Evolutionary conservation across 2,113 vertebrate genomes (phyloP), one percentile per base, ranked within the genome.

Genomic region (Xenopus laevis): DNA sequence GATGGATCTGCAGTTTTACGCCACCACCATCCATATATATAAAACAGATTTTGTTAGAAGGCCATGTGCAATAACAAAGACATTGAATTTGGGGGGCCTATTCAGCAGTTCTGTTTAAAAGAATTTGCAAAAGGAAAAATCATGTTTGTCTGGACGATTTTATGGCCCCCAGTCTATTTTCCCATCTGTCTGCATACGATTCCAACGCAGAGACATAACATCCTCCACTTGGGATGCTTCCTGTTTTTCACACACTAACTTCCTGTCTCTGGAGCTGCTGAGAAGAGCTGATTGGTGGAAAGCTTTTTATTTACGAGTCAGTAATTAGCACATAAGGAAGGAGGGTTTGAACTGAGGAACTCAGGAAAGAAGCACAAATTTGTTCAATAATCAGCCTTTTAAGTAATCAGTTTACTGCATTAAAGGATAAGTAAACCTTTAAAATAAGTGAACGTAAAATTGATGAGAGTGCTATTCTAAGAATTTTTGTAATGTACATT

Each of bases 241-340:
- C 78, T 79, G 59, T 79, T 78, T 79, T 74, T 53, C 46, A 67
- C 30, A 6, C n/a, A 7, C 20, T 16, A 1, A 7, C 13, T 65
- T 75, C 80, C 78, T 69, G 71, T 68, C 11, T 68, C 65, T 61
- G 16, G 23, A 18, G 33, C 60, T 40, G 10, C 0, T 0, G 7
- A 33, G 60, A 46, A 52, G 1, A 6, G n/a, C 23, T 8, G 20
- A 52, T 50, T 13, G 33, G 65, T 3, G 17, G 10, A 46, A 40
- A 15, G 30, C 13, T 20, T 9, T 60, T 16, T 2, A 21, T 44
- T 45, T 20, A 20, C 53, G 15, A 40, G 33, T 7, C 33, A 40
- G 33, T 40, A 2, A 40, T 40, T 40, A 9, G 6, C 33, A 40
- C 2, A 40, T 40, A 3, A 40, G 8, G 33, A 40, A 40, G 33